A percentile compares a stretch with the other conserved stretches of the same genome.
Evolutionary conservation across 2,888 invertebrate species (phyloP).

Genomic region (Smittia sp.): DNA sequence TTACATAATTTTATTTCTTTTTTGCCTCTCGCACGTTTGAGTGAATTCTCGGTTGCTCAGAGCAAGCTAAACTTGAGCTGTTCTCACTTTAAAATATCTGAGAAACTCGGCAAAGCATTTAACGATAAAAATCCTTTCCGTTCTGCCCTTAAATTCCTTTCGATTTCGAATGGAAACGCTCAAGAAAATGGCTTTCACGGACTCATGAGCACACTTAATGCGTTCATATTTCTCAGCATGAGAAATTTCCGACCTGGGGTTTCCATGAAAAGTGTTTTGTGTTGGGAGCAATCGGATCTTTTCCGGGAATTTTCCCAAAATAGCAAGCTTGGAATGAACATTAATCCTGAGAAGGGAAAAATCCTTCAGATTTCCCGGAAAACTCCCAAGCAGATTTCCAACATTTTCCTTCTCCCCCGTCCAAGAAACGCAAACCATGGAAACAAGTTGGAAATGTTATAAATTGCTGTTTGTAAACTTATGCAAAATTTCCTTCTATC

Average conservation of each 20-base stretch:
- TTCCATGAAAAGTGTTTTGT: too few species aligned
- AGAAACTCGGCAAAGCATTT: not conserved
- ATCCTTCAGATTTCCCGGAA: too few species aligned
- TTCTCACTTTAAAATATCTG: not conserved
- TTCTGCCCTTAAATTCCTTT: not conserved
- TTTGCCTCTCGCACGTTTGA: not conserved
- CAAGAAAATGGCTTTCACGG: constrained; percentile 12
- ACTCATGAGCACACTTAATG: constrained; percentile 10
- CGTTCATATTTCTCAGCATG: not conserved
- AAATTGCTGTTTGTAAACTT: not conserved
- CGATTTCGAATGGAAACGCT: constrained; percentile 3
- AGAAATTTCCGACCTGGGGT: too few species aligned
- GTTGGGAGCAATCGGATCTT: too few species aligned
- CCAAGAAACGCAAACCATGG: too few species aligned
- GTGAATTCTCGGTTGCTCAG: constrained; percentile 8
- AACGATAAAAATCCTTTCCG: not conserved
- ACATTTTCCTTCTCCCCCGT: too few species aligned
- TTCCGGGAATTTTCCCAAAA: too few species aligned
- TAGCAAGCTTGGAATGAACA: too few species aligned
- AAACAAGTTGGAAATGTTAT: not conserved
- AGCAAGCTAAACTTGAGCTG: not conserved
- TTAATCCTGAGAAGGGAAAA: too few species aligned
- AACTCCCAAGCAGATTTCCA: too few species aligned
- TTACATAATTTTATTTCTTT: constrained; percentile 31
- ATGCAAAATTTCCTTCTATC: too few species aligned